Percentiles rank a stretch among this genome's conserved stretches.
Conservation (phyloP, 2,797 vertebrate species). For the Tragelaphus oryx region DNA sequence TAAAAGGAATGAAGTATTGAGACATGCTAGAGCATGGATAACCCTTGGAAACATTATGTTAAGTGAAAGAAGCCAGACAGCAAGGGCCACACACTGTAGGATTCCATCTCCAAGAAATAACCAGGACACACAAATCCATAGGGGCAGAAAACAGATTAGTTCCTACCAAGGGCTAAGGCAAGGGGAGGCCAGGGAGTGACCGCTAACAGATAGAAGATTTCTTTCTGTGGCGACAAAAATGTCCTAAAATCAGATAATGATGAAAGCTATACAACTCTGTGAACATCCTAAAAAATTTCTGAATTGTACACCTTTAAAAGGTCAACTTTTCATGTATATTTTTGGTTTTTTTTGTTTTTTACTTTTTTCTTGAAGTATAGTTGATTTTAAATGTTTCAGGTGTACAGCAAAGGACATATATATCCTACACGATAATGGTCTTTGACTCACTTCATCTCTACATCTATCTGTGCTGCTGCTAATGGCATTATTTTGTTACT, state of each 20-base stretch:
- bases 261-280: neutral
- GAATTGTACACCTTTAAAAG: neutral
- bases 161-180: neutral
- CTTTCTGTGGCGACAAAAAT: neutral
- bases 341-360: neutral
- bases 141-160: neutral
- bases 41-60: neutral
- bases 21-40: neutral
- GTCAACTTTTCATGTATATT: neutral
- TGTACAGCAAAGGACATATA: neutral
- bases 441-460: neutral
- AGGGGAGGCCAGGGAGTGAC: neutral
- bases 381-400: neutral
- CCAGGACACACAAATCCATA: neutral
- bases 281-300: neutral
- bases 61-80: neutral
- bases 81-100: neutral
- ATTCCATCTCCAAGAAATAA: neutral
- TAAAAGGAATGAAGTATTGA: neutral
- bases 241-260: neutral
- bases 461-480: neutral
- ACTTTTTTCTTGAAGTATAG: neutral
- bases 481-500: neutral
- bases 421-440: neutral
- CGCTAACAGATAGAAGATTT: neutral